Percentiles rank a stretch among this genome's conserved stretches.
Evolutionary conservation across 2,888 invertebrate genomes (phyloP).

Genomic region (Drosophila kanekoi): DNA sequence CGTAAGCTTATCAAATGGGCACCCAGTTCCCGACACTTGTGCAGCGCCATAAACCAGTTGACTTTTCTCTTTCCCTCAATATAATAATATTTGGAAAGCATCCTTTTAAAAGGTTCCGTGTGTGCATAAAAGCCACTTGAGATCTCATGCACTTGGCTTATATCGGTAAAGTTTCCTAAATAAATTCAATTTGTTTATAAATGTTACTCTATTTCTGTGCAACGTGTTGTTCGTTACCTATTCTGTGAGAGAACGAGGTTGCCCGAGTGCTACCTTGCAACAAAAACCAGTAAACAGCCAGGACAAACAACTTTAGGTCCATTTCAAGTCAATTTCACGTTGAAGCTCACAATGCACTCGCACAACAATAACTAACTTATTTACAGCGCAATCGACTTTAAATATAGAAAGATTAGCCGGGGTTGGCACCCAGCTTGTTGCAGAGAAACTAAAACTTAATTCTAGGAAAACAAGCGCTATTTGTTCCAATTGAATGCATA

Average conservation of each 20-base stretch:
- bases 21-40: conserved; percentile 22
- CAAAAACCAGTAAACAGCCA: too few relatives aligned
- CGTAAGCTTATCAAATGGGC: conserved; percentile 17
- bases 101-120: background rate
- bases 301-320: too few relatives aligned
- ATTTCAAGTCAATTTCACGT: too few relatives aligned
- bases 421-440: too few relatives aligned
- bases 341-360: too few relatives aligned
- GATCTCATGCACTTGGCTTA: background rate
- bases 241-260: background rate
- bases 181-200: background rate
- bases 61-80: background rate
- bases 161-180: background rate
- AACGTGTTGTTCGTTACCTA: background rate
- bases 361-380: too few relatives aligned
- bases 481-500: too few relatives aligned
- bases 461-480: too few relatives aligned
- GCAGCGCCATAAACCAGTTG: conserved; percentile 30
- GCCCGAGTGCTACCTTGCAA: background rate
- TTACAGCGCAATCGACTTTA: too few relatives aligned
- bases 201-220: background rate
- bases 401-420: too few relatives aligned
- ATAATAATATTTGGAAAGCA: conserved; percentile 24
- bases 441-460: too few relatives aligned
- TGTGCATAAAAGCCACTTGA: conserved; percentile 5